Evolutionary conservation across 1,140 invertebrate genomes (phyloP), one percentile per base, ranked within the genome.

Genomic region (Zaprionus tsacasi): DNA sequence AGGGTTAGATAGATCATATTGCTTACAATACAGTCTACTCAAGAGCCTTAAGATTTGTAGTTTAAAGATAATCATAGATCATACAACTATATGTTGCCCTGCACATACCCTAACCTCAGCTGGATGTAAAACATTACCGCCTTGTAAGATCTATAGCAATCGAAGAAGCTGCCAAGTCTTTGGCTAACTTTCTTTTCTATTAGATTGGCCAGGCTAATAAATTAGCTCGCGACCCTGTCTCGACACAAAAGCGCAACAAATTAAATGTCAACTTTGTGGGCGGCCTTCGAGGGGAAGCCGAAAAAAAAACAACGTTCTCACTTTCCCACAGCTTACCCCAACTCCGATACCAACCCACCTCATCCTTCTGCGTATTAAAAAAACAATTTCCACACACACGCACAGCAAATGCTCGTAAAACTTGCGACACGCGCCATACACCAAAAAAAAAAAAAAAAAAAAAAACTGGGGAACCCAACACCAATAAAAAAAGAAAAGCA

Each of bases 301-400:
- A 21, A 21, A 21, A 21, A 21, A 21, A 57, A 48, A 63, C 67
- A 78, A 57, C 56, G 35, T 81, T 74, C 63, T 63, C 80, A 82
- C 71, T 82, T 82, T 66, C 43, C 27, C 60, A 63, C 50, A 45
- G 38, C 38, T 43, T 43, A 43, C 13, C 38, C 38, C n/a, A n/a
- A 15, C 27, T 4, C n/a, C n/a, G n/a, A 0, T 25, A 56, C n/a
- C 0, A 33, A 68, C 25, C n/a, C 27, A 21, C 5, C 54, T 21
- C 11, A 15, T 25, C 33, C 40, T n/a, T 38, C 61, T 27, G 36
- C 69, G 74, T 91, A 91, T 91, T 90, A 91, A 91, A 91, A 91
- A 91, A 91, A 79, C 85, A 81, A 91, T 91, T 91, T 89, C 63
- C 81, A 72, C 73, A 72, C 75, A 87, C 90, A 87, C 90, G 83